Evolutionary conservation across 2,113 vertebrate species (phyloP), one percentile per base, ranked within the genome.

Genomic region (Motacilla tschutschensis): DNA sequence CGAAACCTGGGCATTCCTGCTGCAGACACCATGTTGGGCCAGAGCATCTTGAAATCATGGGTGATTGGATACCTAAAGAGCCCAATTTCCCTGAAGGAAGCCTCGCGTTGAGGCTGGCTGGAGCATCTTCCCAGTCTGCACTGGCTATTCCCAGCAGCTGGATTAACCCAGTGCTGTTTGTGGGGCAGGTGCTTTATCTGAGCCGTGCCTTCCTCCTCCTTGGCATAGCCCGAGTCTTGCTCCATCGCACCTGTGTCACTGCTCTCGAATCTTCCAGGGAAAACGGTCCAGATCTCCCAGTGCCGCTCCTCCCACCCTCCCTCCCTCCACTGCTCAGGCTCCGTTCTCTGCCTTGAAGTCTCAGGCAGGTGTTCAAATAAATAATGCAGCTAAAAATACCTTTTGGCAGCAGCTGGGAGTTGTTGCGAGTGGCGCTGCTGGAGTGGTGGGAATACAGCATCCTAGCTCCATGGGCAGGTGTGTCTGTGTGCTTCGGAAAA

Each of bases 341-440:
- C 70, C 5, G 43, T 92, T 74, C 91, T 95, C 91, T 95, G 93
- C 90, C 94, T 94, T 78, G 73, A 92, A 85, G 82, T 90, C 91
- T 91, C 86, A 96, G 96, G 97, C 98, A 98, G 98, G 98, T 98
- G 98, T 97, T 98, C 96, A 98, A 97, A 97, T 98, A 98, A 98
- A 98, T 98, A 97, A 97, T 94, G 95, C 89, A 95, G 95, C 97
- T 98, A 98, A 98, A 98, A 98, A 98, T 98, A 98, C 97, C 95
- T 95, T 95, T 88, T 84, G 86, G 90, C 88, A 95, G 96, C 98
- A 98, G 97, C 98, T 98, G 97, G 97, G 97, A 98, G 97, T 94
- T 95, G 95, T 97, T 96, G 87, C 50, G 19, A 89, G 83, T 17
- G 72, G 95, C 81, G 14, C 65, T 90, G 93, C 92, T 14, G 62